Base-by-base conservation (phyloP, 2,888 invertebrate genomes). In the Archips xylosteana region DNA sequence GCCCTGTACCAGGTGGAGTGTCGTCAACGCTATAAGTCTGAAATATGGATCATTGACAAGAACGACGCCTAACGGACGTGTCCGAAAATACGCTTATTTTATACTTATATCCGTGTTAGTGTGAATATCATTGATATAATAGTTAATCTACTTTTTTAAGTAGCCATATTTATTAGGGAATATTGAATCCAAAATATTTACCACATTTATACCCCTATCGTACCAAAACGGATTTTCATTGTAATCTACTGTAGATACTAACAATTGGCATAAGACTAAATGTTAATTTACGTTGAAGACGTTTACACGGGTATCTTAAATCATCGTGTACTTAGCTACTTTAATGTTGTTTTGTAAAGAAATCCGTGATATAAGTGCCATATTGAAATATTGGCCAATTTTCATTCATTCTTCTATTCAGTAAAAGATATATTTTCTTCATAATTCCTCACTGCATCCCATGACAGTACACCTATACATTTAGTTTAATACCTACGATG, bases 31-130 rank as follows among this genome's bases (percentile, higher is more conserved):
- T 81, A 87, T 86, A 92, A 92, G 92, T 93, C 93, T 93, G 92
- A 92, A 86, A 88, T 86, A 88, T 86, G 93, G 91, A 92, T 87
- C 90, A 90, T 80, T 84, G 91, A 88, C 91, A 86, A 82, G 80
- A 75, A 77, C 77, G 80, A 82, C 84, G 88, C 88, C 89, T 80
- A 83, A 89, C 87, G 89, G 89, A 89, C 86, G 87, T 86, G 90
- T 93, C 94, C 93, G 92, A 88, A 85, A 88, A 92, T 94, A 94
- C 94, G 94, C 94, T 94, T 94, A 94, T 94, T 93, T 92, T 92
- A 90, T 91, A 92, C 87, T 86, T 86, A 90, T 92, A 91, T 89
- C 90, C 89, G 86, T 90, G 88, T 91, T 92, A 90, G 90, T 85
- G 86, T 90, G 87, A 89, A 84, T 89, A 88, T 89, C 87, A 87